Percentiles rank a stretch among this genome's conserved stretches.
These are phyloP conservation scores for Mesorhabditis spiculigera DNA, from an alignment of 2,888 invertebrate species.

Conservation along the genomic window DNA sequence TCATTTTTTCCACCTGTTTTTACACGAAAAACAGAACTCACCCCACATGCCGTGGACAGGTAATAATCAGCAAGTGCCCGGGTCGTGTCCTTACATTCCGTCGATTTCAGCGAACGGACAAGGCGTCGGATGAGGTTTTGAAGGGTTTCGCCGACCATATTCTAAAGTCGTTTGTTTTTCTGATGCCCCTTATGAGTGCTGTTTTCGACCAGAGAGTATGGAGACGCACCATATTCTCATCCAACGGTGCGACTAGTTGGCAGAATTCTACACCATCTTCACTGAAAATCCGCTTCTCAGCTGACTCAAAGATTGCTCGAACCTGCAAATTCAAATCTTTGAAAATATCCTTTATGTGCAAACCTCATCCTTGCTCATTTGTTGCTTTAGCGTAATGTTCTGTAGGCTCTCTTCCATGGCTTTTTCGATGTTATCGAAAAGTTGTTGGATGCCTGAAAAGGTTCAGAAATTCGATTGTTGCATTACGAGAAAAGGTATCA, in stretches of 20 bases:
- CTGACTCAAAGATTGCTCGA: conserved; percentile 22
- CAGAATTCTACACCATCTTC: conserved; percentile 15
- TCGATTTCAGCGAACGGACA: conserved; percentile 19
- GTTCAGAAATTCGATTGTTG: not conserved
- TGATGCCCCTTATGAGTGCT: not conserved
- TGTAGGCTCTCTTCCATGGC: conserved; percentile 18
- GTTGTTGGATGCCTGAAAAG: conserved; percentile 24
- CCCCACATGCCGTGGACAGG: conserved; percentile 28
- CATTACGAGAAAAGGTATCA: not conserved
- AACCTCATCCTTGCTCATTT: not conserved
- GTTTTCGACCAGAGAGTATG: not conserved
- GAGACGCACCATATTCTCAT: conserved; percentile 13
- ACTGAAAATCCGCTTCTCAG: conserved; percentile 16
- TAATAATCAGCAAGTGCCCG: conserved; percentile 35
- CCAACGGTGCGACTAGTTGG: conserved; percentile 30
- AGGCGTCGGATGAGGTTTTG: conserved; percentile 27
- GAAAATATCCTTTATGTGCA: not conserved
- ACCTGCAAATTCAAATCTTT: conserved; percentile 20
- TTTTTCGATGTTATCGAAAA: conserved; percentile 25
- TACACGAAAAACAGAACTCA: conserved; percentile 8
- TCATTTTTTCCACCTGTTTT: no score
- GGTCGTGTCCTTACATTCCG: conserved; percentile 21
- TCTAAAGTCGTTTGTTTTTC: conserved; percentile 11
- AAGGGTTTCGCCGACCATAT: conserved; percentile 13
- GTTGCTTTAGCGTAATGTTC: conserved; percentile 9